Evolutionary conservation across 2,113 vertebrate species (phyloP), one percentile per base, ranked within the genome.

Genomic region (Odontophorus gujanensis): DNA sequence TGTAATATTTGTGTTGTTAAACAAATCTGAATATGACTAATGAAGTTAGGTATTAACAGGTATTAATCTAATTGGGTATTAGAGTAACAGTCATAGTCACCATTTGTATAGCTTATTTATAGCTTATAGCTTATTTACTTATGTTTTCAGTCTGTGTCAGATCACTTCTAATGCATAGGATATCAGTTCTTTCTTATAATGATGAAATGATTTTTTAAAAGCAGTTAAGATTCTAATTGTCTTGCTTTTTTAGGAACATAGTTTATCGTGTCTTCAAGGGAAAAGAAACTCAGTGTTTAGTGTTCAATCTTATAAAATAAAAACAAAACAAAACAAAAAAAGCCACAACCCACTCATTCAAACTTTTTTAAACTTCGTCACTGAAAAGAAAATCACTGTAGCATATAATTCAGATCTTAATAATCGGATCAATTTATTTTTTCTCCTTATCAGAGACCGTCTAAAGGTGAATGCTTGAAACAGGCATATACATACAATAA

Each of bases 401-500:
- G 0, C 5, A 76, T 67, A 75, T 4, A 71, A 59, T 71, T 67
- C 9, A 83, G 34, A 74, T 66, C 3, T 3, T 48, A 73, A 32
- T n/a, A 68, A 51, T 50, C 34, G 34, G 6, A 67, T 63, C 13
- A 32, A 7, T 51, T 86, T 62, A 28, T 61, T 67, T 6, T 57
- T 89, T 8, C 2, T 53, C 9, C 8, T 78, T 69, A 83, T 8
- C 32, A 78, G 25, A 93, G 8, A 51, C 13, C 6, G 87, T 74
- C 21, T 68, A 79, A 62, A 79, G 18, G 20, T 63, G 42, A 77
- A 30, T n/a, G 7, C 55, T 69, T 43, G 62, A 67, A 76, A 90
- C 1, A 0, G 32, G 38, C 13, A 11, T 10, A 6, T 8, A 17
- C 57, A 26, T 12, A 4, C 17, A 13, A 30, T 20, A 59, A 81